These are phyloP conservation scores for Motacilla alba DNA, from an alignment of 2,113 vertebrate genomes.

Conservation along the genomic window DNA sequence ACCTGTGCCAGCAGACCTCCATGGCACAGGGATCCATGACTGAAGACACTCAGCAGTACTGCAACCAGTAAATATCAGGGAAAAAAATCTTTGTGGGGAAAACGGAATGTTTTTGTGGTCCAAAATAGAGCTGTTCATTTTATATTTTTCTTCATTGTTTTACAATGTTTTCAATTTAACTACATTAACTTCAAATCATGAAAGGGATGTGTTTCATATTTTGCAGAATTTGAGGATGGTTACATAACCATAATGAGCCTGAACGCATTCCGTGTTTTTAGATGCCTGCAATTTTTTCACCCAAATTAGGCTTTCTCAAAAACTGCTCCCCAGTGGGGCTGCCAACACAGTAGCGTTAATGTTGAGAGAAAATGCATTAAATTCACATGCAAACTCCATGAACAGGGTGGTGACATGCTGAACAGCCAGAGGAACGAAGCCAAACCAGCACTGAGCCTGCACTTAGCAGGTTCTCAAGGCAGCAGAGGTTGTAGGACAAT, in stretches of 20 bases:
- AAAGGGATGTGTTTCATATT: neutral
- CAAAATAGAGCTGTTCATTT: neutral
- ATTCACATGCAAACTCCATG: neutral
- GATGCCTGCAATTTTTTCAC: constrained; percentile 9
- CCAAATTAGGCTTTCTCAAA: neutral
- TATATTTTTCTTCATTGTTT: neutral
- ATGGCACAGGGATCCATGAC: neutral
- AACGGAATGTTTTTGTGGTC: neutral
- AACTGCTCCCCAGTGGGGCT: neutral
- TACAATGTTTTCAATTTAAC: neutral
- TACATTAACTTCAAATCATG: neutral
- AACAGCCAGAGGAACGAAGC: neutral
- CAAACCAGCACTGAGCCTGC: neutral
- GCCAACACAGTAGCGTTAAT: neutral
- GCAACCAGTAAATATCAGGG: neutral
- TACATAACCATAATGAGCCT: neutral
- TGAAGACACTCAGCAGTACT: neutral
- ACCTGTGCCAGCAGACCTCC: neutral
- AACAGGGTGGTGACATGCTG: neutral
- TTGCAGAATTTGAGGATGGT: neutral
- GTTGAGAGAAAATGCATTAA: neutral
- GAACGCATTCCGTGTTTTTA: neutral
- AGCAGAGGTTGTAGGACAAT: fast-evolving
- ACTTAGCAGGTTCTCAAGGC: neutral
- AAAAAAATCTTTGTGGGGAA: neutral